phyloP scores from a whole-genome alignment of 2,888 invertebrate genomes.

The Belgica antarctica region DNA sequence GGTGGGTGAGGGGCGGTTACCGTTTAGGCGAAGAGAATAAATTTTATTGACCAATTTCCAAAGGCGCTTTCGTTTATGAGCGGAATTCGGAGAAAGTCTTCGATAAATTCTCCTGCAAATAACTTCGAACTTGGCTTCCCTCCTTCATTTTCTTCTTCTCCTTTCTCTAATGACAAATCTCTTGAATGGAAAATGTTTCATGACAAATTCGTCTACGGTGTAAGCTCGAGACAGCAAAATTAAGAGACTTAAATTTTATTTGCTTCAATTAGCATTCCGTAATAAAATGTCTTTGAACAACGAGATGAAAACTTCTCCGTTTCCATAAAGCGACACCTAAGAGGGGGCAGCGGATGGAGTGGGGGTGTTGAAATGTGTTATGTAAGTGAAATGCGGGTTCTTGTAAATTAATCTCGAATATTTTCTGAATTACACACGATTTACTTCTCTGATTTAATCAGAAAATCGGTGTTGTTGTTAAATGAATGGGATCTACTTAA shows the following conservation, averaged over 20 bases:
- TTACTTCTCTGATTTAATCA: slow-evolving; percentile 33
- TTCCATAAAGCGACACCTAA: background rate
- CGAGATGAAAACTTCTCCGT: background rate
- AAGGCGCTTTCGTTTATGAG: background rate
- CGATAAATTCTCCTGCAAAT: no score
- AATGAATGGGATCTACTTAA: slow-evolving; percentile 26
- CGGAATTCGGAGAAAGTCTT: background rate
- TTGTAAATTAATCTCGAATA: slow-evolving; percentile 31
- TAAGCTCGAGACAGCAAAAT: no score
- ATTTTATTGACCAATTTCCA: no score
- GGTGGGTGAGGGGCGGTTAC: no score
- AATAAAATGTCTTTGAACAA: background rate
- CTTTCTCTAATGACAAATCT: background rate
- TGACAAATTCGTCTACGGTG: background rate
- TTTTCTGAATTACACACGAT: slow-evolving; percentile 41
- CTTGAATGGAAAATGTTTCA: no score
- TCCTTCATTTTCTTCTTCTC: no score
- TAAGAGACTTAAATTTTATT: no score
- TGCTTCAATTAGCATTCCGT: slow-evolving; percentile 2
- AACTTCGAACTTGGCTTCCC: no score
- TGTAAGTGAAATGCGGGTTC: slow-evolving; percentile 15
- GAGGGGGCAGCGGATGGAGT: background rate
- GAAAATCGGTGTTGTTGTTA: background rate
- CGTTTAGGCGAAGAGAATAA: background rate
- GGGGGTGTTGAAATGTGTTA: slow-evolving; percentile 6